phyloP scores from a whole-genome alignment of 2,888 invertebrate species.

The Rhagophthalmus giganteus region DNA sequence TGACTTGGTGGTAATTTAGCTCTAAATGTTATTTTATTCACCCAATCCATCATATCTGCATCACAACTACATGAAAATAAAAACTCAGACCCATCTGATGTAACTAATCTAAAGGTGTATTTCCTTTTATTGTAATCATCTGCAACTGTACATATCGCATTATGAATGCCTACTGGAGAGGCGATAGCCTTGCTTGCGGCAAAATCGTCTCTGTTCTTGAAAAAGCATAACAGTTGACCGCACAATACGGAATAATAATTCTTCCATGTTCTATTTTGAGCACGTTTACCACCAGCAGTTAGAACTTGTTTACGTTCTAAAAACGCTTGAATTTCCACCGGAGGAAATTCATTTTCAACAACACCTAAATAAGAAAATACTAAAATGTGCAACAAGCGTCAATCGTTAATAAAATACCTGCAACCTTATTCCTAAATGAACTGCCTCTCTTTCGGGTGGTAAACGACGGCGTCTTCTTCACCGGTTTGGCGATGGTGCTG shows the following conservation, averaged over 20 bases:
- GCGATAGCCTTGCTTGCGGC: slow-evolving; percentile 84
- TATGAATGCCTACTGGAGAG: slow-evolving; percentile 79
- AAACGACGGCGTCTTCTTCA: slow-evolving; percentile 92
- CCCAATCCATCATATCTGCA: slow-evolving; percentile 84
- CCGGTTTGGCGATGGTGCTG: slow-evolving; percentile 65
- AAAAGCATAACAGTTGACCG: slow-evolving; percentile 96
- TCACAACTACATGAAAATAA: slow-evolving; percentile 78
- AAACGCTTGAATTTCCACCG: slow-evolving; percentile 87
- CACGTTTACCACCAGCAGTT: slow-evolving; percentile 90
- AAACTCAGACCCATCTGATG: slow-evolving; percentile 92
- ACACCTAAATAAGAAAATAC: no score
- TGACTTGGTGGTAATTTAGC: slow-evolving; percentile 87
- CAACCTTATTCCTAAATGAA: slow-evolving; percentile 77
- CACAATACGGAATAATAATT: slow-evolving; percentile 92
- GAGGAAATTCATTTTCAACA: slow-evolving; percentile 62
- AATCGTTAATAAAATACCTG: slow-evolving; percentile 57
- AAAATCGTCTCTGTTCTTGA: slow-evolving; percentile 93
- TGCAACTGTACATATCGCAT: slow-evolving; percentile 82
- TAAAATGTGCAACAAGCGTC: no score
- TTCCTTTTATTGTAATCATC: slow-evolving; percentile 95
- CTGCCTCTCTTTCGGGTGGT: slow-evolving; percentile 82
- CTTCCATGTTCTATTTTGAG: slow-evolving; percentile 95
- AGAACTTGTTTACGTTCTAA: slow-evolving; percentile 94
- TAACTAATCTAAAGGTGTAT: slow-evolving; percentile 84
- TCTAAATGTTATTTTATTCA: slow-evolving; percentile 90